A percentile compares a stretch with the other conserved stretches of the same genome.
phyloP scores from a whole-genome alignment of 2,113 vertebrate species.

The Labeo catla region DNA sequence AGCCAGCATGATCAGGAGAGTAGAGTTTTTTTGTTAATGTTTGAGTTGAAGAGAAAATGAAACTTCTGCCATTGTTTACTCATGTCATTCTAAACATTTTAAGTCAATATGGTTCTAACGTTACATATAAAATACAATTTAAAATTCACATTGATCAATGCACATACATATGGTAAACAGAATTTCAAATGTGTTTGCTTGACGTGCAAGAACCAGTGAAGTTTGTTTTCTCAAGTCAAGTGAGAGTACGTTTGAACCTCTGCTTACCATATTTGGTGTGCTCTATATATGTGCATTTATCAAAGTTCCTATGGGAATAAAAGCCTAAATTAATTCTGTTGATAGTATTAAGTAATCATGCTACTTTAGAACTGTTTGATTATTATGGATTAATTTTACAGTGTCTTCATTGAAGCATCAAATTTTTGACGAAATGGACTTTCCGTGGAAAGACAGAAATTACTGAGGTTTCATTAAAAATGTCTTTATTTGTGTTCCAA shows the following conservation, averaged over 20 bases:
- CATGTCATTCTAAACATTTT: background rate
- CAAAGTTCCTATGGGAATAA: background rate
- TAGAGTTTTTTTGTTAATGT: conserved; percentile 6
- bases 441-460: background rate
- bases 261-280: background rate
- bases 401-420: background rate
- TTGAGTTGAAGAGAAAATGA: conserved; percentile 38
- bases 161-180: background rate
- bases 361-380: background rate
- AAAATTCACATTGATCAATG: background rate
- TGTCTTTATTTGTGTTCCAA: background rate
- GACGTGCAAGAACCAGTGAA: background rate
- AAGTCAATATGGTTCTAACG: background rate
- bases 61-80: background rate
- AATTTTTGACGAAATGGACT: background rate
- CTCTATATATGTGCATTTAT: background rate
- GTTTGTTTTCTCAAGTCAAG: background rate
- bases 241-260: background rate
- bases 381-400: background rate
- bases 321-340: background rate
- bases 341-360: background rate
- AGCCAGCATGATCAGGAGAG: conserved; percentile 25
- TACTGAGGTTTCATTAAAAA: background rate
- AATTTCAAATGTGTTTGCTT: background rate
- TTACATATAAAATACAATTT: background rate